Conservation (phyloP, 2,797 vertebrate species). For the Alcedo atthis region DNA sequence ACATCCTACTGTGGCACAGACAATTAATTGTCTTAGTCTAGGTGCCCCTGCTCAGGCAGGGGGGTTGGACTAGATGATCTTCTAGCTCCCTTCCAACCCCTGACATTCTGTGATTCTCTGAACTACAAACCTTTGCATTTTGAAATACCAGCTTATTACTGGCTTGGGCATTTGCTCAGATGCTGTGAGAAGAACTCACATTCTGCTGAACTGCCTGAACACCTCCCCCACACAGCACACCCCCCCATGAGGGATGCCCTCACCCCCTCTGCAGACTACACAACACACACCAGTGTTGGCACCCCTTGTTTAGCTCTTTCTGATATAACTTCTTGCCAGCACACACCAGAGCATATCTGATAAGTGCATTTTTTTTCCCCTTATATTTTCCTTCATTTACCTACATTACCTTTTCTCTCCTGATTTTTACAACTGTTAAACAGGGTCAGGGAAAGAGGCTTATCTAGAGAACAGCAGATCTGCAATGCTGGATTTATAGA, state of each 20-base stretch:
- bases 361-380: not conserved
- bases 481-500: not conserved
- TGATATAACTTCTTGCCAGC: no score
- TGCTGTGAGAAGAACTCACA: not conserved
- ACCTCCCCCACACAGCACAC: not conserved
- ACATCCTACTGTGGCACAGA: not conserved
- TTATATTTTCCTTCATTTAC: not conserved
- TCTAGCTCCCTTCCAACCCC: no score
- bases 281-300: no score
- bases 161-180: not conserved
- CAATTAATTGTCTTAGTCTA: no score
- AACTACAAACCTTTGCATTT: not conserved
- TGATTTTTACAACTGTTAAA: not conserved
- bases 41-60: no score
- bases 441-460: not conserved
- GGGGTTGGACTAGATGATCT: no score
- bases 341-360: no score
- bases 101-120: no score
- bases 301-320: no score
- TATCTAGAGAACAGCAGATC: not conserved
- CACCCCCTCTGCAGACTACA: no score
- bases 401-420: not conserved
- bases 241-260: no score
- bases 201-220: not conserved
- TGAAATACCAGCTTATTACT: not conserved